phyloP scores from a whole-genome alignment of 2,888 invertebrate species.

The Malthinus seriepunctatus region DNA sequence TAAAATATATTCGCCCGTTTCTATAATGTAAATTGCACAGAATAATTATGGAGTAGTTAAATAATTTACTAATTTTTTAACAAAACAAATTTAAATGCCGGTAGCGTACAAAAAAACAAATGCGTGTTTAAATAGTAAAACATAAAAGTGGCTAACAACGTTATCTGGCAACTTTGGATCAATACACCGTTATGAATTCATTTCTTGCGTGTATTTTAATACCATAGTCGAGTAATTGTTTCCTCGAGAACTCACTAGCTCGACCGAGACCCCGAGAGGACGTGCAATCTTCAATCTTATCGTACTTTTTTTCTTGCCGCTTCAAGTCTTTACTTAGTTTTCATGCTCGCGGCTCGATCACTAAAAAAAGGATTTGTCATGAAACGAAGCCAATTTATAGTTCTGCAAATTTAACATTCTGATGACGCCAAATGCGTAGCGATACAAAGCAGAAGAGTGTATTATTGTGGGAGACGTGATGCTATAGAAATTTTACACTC shows the following conservation, averaged over 20 bases:
- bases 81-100: neutral
- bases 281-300: conserved; percentile 37
- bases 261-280: conserved; percentile 28
- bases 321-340: conserved; percentile 35
- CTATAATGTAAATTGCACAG: too few relatives aligned
- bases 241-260: conserved; percentile 34
- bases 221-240: conserved; percentile 39
- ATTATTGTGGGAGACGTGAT: conserved; percentile 20
- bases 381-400: conserved; percentile 41
- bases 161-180: conserved; percentile 34
- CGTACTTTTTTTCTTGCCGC: conserved; percentile 27
- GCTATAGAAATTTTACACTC: conserved; percentile 20
- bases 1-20: too few relatives aligned
- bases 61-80: too few relatives aligned
- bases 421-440: conserved; percentile 29
- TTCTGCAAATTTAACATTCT: conserved; percentile 32
- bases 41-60: too few relatives aligned
- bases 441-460: conserved; percentile 16
- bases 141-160: conserved; percentile 24
- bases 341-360: conserved; percentile 36
- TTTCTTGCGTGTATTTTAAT: conserved; percentile 40
- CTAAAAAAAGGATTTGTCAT: conserved; percentile 32
- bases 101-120: conserved; percentile 18
- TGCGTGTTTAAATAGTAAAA: conserved; percentile 22
- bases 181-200: conserved; percentile 43